Evolutionary conservation across 92 coral and sea anemone genomes (phyloP), one percentile per base, ranked within the genome.

Genomic region (Heliopora coerulea): DNA sequence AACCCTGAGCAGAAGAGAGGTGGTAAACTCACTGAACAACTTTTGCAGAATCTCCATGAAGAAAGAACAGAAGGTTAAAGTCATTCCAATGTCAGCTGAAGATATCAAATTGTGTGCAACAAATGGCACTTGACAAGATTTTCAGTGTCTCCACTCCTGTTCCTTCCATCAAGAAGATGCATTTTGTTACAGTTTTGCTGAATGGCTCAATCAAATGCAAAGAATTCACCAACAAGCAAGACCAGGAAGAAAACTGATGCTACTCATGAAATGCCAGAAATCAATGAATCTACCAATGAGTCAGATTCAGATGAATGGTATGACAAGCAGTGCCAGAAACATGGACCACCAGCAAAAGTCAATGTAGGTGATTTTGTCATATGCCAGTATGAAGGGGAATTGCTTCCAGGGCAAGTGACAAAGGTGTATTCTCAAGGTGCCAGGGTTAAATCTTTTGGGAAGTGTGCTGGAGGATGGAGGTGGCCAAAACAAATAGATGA

Each of bases 381-480:
- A 18, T 83, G 83, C 64, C 56, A 74, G 37, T 83, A 62, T 59
- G 83, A 83, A 83, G 86, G 83, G 56, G 79, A 77, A 59, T 8
- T 83, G 34, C 78, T 76, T 49, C 86, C 86, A 68, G 86, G 86
- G 40, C 86, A 77, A 54, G 78, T 75, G 72, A 82, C 86, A 56
- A 72, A 60, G 70, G 82, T 75, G 29, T 54, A 65, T 82, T 62
- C 78, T 76, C 25, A 48, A 48, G 86, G 79, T 54, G 83, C 83
- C 13, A 74, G 70, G 26, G 59, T 82, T 46, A 82, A 82, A 42
- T 81, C 66, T 32, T 42, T 52, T 79, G n/a, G 65, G 49, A 74
- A 82, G 57, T 74, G 85, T 82, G 85, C 70, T 82, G 85, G 85
- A 39, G 85, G 85, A 48, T 82, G 85, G 81, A 82, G 85, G 41